Percentiles rank a stretch among this genome's conserved stretches.
These are phyloP conservation scores for Escarpia spicata DNA, from an alignment of 2,888 invertebrate species.

Conservation along the genomic window DNA sequence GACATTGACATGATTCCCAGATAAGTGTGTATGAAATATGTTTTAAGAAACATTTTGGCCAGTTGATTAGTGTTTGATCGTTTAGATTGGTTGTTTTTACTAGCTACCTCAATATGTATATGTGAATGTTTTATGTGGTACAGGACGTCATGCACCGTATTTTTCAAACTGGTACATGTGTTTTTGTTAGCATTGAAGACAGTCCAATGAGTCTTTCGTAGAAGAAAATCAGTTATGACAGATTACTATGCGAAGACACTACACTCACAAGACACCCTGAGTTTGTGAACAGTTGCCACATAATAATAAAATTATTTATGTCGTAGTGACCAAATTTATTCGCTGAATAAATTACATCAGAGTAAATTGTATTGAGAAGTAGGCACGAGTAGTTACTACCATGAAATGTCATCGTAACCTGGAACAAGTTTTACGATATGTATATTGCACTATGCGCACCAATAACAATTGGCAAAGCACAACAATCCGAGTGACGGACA, in stretches of 20 bases:
- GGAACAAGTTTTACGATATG: neutral
- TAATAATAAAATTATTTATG: neutral
- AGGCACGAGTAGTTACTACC: neutral
- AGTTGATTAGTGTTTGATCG: too few relatives aligned
- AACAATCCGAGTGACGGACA: neutral
- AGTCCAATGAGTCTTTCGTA: neutral
- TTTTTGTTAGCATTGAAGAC: neutral
- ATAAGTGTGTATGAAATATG: too few relatives aligned
- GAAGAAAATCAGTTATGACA: neutral
- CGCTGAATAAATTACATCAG: neutral
- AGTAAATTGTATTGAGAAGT: neutral
- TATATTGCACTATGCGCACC: neutral
- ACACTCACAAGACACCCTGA: neutral
- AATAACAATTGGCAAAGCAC: neutral
- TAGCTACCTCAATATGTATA: neutral
- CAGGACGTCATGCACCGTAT: too few relatives aligned
- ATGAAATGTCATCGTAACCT: neutral
- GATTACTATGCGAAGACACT: neutral
- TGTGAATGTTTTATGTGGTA: neutral
- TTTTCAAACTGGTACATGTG: neutral
- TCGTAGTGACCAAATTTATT: neutral
- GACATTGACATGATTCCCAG: neutral
- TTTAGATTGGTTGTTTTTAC: too few relatives aligned
- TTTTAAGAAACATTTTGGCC: too few relatives aligned
- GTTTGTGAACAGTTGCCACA: neutral